Conservation (phyloP, 2,888 invertebrate genomes). For the Magallana nippona region DNA sequence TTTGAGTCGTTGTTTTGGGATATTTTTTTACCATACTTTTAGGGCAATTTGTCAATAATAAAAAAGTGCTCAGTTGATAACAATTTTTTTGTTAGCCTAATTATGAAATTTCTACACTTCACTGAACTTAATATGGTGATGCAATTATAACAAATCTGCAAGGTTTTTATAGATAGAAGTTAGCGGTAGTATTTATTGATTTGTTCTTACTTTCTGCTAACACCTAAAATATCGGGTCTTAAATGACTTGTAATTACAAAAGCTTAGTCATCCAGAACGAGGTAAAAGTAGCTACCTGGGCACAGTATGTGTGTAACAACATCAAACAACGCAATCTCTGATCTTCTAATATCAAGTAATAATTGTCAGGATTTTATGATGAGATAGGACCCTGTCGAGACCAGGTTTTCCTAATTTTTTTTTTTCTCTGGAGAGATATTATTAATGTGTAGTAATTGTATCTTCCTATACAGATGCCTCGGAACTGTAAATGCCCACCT, state of each 20-base stretch:
- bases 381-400: background rate
- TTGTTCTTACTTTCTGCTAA: background rate
- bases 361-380: conserved; percentile 21
- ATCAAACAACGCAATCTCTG: background rate
- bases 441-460: conserved; percentile 26
- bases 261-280: conserved; percentile 17
- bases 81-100: no score
- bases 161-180: background rate
- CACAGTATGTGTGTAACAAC: background rate
- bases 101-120: no score
- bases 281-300: background rate
- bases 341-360: conserved; percentile 18
- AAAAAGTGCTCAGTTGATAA: no score
- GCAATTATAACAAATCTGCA: no score
- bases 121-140: no score
- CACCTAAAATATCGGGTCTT: background rate
- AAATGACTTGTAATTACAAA: conserved; percentile 18
- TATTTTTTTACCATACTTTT: no score
- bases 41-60: no score
- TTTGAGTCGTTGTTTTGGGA: no score
- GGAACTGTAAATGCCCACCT: conserved; percentile 17
- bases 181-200: background rate
- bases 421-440: background rate
- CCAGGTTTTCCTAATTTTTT: conserved; percentile 17
- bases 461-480: conserved; percentile 23